Evolutionary conservation across 35 echinoderm and acorn worm species (phyloP).

Genomic region (Chiridota heheva): DNA sequence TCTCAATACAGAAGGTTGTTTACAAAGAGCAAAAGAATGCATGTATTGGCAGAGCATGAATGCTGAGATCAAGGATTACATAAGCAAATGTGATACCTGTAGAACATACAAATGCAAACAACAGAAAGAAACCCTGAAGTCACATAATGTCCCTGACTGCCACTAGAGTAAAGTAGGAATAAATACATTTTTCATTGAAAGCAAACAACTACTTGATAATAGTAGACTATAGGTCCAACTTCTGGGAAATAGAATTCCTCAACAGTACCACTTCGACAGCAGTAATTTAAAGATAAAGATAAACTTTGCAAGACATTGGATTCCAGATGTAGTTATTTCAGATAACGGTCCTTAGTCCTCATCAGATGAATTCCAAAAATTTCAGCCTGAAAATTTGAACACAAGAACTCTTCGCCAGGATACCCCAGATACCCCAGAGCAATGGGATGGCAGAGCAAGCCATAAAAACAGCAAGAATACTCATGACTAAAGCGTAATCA

Average conservation of each 20-base stretch:
- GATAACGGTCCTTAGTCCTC: slow-evolving; percentile 43
- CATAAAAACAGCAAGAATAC: slow-evolving; percentile 17
- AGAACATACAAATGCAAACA: slow-evolving; percentile 22
- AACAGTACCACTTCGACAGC: slow-evolving; percentile 5
- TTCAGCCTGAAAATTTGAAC: slow-evolving; percentile 63
- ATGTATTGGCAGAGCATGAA: slow-evolving; percentile 70
- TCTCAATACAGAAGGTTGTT: slow-evolving; percentile 42
- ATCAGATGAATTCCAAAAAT: slow-evolving; percentile 46
- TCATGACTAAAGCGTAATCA: slow-evolving; percentile 22
- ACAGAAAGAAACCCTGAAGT: slow-evolving; percentile 34
- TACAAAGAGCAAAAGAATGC: slow-evolving; percentile 55
- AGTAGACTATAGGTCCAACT: slow-evolving; percentile 51
- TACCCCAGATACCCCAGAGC: not conserved
- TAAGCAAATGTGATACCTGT: slow-evolving; percentile 62
- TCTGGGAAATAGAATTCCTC: slow-evolving; percentile 65
- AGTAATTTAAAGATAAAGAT: slow-evolving; percentile 36
- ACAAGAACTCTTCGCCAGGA: slow-evolving; percentile 46
- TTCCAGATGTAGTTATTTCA: slow-evolving; percentile 56
- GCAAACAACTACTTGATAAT: slow-evolving; percentile 57
- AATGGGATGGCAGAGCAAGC: slow-evolving; percentile 30
- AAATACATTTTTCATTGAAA: slow-evolving; percentile 47
- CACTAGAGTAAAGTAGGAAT: slow-evolving; percentile 57
- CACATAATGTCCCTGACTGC: slow-evolving; percentile 40
- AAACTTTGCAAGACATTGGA: slow-evolving; percentile 44
- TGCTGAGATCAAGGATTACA: slow-evolving; percentile 47